Base-by-base conservation (phyloP, 2,113 vertebrate genomes). In the Isurus oxyrinchus region DNA sequence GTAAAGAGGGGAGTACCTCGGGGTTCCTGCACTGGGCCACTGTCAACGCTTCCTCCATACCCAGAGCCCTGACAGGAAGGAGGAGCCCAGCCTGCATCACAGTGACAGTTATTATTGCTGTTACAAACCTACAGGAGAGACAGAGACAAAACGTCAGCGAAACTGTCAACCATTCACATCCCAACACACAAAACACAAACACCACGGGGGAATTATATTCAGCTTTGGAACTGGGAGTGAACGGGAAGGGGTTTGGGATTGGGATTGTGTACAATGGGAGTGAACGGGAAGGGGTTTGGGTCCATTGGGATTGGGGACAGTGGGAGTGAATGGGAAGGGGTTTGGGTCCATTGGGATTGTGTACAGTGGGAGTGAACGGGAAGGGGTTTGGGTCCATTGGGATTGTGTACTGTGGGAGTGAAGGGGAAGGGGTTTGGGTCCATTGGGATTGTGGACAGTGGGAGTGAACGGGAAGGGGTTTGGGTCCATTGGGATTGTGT, bases 101-200 rank as follows among this genome's bases (percentile, higher is more conserved):
- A 99, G 97, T 99, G 99, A 97, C 99, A 99, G 97, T 99, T 99
- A 97, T 97, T 98, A 97, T 99, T 99, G 97, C 97, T 99, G 97
- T 99, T 99, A 97, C 99, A 99, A 86, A 99, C 98, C 99, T 99
- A 8, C 0, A 5, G 13, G 35, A n/a, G 79, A 84, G 8, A 79
- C 1, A 35, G 8, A 44, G 79, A 44, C 35, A 2, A 35, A n/a
- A 40, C 27, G 21, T 25, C 19, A 67, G 59, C 1, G 10, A 13
- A 0, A 49, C 44, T 49, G 44, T 49, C 44, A 49, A 49, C 44
- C 0, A 0, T 49, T 49, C 44, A 49, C 0, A 49, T 49, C 44
- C 0, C 44, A 49, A 0, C 44, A 49, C 44, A 49, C 44, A 49
- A 1, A 49, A 1, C 1, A 49, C 0, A 49, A 49, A 49, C 44